Evolutionary conservation across 30 jellyfish, hydroid and myxozoan genomes (phyloP).

Genomic region (Aurelia sp.): DNA sequence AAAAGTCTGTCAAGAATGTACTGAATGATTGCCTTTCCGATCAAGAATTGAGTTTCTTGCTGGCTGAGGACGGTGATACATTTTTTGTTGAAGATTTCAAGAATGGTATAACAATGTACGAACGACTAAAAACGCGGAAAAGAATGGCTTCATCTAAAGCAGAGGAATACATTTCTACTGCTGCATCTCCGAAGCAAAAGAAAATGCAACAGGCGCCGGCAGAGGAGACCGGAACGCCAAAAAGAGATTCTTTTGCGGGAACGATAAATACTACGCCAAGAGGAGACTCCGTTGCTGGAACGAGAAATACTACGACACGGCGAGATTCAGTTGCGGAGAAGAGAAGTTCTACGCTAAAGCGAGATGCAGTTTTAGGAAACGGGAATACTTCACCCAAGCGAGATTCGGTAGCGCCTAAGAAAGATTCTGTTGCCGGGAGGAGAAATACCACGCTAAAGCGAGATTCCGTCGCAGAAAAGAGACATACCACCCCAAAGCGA

Average conservation of each 20-base stretch:
- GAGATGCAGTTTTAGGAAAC: no score
- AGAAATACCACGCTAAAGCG: no score
- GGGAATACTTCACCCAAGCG: neutral
- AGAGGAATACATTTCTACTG: neutral
- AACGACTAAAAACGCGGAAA: constrained; percentile 43
- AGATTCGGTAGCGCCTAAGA: neutral
- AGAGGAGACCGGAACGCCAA: no score
- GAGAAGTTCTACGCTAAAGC: no score
- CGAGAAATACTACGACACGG: no score
- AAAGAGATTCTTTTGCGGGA: no score
- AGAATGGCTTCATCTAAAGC: constrained; percentile 24
- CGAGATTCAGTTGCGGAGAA: no score
- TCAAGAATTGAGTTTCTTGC: constrained; percentile 2
- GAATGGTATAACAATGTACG: constrained; percentile 53
- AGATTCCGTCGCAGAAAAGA: no score
- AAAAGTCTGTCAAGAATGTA: neutral
- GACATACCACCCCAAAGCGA: no score
- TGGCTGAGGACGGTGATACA: constrained; percentile 5
- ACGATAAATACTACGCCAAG: no score
- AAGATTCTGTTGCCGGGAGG: no score
- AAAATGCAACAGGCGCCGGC: neutral
- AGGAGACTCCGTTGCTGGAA: neutral
- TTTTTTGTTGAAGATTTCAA: constrained; percentile 19
- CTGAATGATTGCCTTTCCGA: neutral
- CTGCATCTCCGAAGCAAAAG: neutral